Conservation (phyloP, 2,113 vertebrate species). For the Sceloporus undulatus region DNA sequence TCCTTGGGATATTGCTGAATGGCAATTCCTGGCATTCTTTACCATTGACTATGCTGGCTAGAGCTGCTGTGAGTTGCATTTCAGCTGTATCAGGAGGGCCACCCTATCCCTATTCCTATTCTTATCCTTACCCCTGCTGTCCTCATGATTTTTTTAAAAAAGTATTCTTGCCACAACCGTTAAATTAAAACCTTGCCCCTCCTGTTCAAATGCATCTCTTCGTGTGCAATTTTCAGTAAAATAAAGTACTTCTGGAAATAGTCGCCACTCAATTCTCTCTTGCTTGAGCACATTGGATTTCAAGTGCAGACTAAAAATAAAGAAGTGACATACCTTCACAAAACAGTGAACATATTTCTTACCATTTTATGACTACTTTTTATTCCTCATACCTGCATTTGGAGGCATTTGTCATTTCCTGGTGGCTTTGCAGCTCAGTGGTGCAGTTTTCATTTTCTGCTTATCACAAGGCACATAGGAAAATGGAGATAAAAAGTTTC, state of each 20-base stretch:
- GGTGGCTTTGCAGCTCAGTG: slow-evolving; percentile 12
- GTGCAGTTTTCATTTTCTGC: slow-evolving; percentile 22
- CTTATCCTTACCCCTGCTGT: background rate
- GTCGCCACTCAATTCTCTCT: background rate
- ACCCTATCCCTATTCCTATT: too few species aligned
- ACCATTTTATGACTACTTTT: slow-evolving; percentile 14
- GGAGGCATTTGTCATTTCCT: slow-evolving; percentile 21
- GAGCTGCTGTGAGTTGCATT: too few species aligned
- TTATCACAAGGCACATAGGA: background rate
- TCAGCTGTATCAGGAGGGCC: too few species aligned
- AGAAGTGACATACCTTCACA: background rate
- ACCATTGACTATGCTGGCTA: too few species aligned
- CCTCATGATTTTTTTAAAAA: background rate
- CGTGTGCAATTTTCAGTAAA: background rate
- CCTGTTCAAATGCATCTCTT: background rate
- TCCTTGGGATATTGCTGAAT: too few species aligned
- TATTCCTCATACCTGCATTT: background rate
- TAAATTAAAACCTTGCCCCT: background rate
- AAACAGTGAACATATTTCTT: background rate
- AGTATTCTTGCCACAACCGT: background rate
- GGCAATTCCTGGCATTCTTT: too few species aligned
- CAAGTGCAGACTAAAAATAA: background rate
- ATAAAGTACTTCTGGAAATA: background rate
- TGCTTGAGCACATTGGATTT: background rate
- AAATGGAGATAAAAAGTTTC: slow-evolving; percentile 26